phyloP scores from a whole-genome alignment of 2,797 vertebrate species.

The Gobio occitaniae region DNA sequence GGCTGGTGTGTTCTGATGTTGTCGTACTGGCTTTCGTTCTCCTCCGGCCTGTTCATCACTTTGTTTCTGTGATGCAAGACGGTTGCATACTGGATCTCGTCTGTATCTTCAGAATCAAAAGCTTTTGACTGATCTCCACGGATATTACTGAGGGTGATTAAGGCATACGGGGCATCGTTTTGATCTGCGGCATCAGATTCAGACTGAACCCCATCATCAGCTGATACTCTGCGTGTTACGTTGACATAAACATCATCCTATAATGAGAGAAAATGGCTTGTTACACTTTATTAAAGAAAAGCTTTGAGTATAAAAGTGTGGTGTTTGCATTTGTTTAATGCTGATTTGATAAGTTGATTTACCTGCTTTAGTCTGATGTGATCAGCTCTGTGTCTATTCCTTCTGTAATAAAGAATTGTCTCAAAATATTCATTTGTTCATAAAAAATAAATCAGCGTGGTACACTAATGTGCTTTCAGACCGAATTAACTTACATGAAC shows the following conservation, averaged over 20 bases:
- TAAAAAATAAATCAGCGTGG: neutral
- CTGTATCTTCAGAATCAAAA: neutral
- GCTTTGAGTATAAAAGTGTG: neutral
- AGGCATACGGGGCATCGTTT: neutral
- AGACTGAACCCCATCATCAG: neutral
- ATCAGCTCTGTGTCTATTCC: neutral
- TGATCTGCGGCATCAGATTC: neutral
- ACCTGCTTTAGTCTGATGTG: neutral
- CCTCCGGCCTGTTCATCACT: neutral
- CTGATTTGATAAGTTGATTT: neutral
- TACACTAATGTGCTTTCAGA: neutral
- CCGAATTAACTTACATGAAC: constrained; percentile 11
- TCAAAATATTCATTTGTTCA: neutral
- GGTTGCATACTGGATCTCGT: constrained; percentile 4
- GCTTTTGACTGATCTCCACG: neutral
- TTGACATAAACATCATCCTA: neutral
- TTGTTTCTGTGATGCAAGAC: neutral
- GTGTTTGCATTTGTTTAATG: too few species aligned
- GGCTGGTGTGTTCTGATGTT: neutral
- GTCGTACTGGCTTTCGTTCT: neutral
- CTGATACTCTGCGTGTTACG: neutral
- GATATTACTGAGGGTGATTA: neutral
- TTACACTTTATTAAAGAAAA: neutral
- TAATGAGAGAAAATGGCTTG: neutral
- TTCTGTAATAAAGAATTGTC: neutral